A percentile compares a stretch with the other conserved stretches of the same genome.
These are phyloP conservation scores for Astropecten irregularis DNA, from an alignment of 53 echinoderm and acorn worm species.

Conservation along the genomic window DNA sequence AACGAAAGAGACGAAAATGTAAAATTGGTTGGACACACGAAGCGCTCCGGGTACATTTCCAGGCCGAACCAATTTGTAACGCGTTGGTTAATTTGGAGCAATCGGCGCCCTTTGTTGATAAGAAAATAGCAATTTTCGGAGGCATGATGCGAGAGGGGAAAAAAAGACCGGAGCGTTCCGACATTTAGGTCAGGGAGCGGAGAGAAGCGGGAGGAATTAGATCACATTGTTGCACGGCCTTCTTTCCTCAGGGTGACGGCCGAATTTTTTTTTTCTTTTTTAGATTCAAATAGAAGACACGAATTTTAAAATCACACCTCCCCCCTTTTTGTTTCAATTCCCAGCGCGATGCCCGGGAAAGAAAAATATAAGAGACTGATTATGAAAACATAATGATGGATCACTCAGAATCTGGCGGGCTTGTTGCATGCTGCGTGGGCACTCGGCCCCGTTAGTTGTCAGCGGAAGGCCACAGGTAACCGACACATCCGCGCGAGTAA, in stretches of 20 bases:
- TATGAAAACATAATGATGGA: slow-evolving; percentile 2
- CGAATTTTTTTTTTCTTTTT: background rate
- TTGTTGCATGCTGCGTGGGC: background rate
- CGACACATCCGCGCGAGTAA: background rate
- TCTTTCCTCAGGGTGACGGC: too few species aligned
- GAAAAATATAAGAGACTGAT: background rate
- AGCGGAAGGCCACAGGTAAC: slow-evolving; percentile 1
- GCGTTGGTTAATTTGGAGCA: slow-evolving; percentile 14
- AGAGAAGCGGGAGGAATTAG: slow-evolving; percentile 23
- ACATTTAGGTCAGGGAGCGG: slow-evolving; percentile 28
- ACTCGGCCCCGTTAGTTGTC: too few species aligned
- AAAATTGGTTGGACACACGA: background rate
- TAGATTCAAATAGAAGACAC: slow-evolving; percentile 18
- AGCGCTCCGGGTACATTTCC: slow-evolving; percentile 3
- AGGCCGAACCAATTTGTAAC: slow-evolving; percentile 37
- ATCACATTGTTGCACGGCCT: background rate
- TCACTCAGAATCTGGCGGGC: background rate
- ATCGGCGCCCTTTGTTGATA: background rate
- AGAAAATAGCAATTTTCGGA: slow-evolving; percentile 31
- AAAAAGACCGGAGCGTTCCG: background rate
- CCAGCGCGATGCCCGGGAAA: background rate
- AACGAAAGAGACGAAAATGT: background rate
- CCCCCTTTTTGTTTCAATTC: background rate
- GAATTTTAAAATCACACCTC: slow-evolving; percentile 25
- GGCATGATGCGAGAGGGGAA: background rate